Evolutionary conservation across 1,140 invertebrate species (phyloP), one percentile per base, ranked within the genome.

Genomic region (Papilio glaucus): DNA sequence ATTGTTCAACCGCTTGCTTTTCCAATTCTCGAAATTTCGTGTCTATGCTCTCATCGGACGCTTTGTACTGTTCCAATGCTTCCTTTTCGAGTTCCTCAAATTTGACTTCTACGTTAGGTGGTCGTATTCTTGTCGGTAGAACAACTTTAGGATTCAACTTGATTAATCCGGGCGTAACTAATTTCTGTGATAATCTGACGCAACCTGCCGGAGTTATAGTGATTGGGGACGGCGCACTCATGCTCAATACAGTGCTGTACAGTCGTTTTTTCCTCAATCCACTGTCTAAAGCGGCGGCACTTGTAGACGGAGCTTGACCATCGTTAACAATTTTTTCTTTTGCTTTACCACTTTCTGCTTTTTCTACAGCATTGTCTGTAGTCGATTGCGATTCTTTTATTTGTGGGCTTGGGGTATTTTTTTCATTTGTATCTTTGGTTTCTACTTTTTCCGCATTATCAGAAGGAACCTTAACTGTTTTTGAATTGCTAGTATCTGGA

Each of bases 11-110:
- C 7, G 92, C 92, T 65, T 93, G 85, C 15, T 91, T 88, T 77
- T 93, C 92, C 41, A 93, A 77, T 63, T 92, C 91, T 6, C 84
- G 83, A 72, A 93, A 91, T 68, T 92, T 93, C 0, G 88, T 90
- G 72, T 93, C 90, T 77, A 93, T 93, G 76, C 92, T 93, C 72
- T 93, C 92, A 63, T 93, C 91, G 3, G 92, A 93, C 1, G 89
- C 86, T 76, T 93, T 93, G 62, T 93, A 93, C 68, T 93, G 92
- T 75, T 93, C 91, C n/a, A 93, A 72, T 15, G 92, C 92, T 80
- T 93, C 90, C 67, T 92, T 93, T 77, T 93, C 92, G 2, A 93
- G 77, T 74, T 93, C 90, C 41, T 93, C 92, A 75, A 91, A 93
- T 79, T 90, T 92, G 26, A 84, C 85, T 41, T 92, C 90, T 1